Evolutionary conservation across 2,113 vertebrate species (phyloP).

Genomic region (Pandion haliaetus): DNA sequence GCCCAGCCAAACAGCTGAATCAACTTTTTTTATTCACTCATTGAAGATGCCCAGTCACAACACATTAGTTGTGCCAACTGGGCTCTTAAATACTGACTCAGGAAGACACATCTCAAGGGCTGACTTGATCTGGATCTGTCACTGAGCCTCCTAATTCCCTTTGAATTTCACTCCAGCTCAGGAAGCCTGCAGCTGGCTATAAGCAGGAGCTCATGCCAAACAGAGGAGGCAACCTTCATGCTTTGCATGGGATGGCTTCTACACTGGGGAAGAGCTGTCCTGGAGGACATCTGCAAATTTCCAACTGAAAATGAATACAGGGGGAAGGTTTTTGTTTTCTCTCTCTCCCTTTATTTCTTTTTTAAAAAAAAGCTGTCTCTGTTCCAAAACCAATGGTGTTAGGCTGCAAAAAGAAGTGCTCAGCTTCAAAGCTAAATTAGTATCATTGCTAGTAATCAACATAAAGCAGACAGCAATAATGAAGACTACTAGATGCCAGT

Average conservation of each 20-base stretch:
- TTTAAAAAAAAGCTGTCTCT: not conserved
- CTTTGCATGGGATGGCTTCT: not conserved
- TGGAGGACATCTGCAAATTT: not conserved
- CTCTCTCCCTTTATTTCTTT: too few relatives aligned
- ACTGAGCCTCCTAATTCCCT: not conserved
- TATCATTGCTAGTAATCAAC: not conserved
- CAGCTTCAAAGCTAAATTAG: not conserved
- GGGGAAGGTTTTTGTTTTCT: not conserved
- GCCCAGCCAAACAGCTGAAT: not conserved
- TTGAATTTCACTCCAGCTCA: not conserved
- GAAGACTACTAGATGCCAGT: not conserved
- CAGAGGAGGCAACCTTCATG: not conserved
- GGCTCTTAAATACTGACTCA: not conserved
- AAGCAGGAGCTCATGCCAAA: not conserved
- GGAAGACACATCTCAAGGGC: not conserved
- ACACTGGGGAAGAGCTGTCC: not conserved
- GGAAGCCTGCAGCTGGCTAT: not conserved
- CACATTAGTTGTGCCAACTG: not conserved
- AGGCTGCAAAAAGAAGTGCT: not conserved
- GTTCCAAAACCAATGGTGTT: not conserved
- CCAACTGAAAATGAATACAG: not conserved
- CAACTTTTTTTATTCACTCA: not conserved
- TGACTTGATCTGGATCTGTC: slow-evolving; percentile 21
- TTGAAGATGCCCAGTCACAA: not conserved
- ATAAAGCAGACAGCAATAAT: not conserved